Percentiles rank a stretch among this genome's conserved stretches.
Evolutionary conservation across 2,888 invertebrate genomes (phyloP).

Genomic region (Erannis defoliaria): DNA sequence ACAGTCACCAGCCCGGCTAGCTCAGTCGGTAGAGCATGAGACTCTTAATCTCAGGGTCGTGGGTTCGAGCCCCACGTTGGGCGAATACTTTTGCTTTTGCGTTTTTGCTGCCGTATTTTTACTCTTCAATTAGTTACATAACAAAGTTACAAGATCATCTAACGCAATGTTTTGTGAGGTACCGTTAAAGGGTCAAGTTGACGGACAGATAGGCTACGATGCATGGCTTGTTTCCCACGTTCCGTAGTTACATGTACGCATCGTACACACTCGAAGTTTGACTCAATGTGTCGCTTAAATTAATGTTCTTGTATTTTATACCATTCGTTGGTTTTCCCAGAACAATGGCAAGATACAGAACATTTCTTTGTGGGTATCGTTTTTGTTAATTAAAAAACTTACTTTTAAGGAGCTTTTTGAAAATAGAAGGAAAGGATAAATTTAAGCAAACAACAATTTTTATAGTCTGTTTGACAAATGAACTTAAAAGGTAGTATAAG

Average conservation of each 20-base stretch:
- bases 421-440: no score
- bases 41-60: slow-evolving; percentile 89
- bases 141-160: slow-evolving; percentile 51
- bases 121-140: slow-evolving; percentile 14
- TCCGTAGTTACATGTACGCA: slow-evolving; percentile 56
- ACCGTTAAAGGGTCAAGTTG: slow-evolving; percentile 71
- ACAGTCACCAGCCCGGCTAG: slow-evolving; percentile 74
- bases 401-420: no score
- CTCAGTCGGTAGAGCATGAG: slow-evolving; percentile 88
- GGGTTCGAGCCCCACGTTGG: slow-evolving; percentile 89
- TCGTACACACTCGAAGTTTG: slow-evolving; percentile 36
- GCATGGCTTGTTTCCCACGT: slow-evolving; percentile 72
- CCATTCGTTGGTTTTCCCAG: slow-evolving; percentile 19
- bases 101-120: slow-evolving; percentile 26
- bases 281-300: slow-evolving; percentile 21
- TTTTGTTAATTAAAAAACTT: no score
- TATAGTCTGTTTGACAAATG: no score
- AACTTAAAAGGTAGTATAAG: no score
- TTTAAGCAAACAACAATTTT: no score
- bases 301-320: slow-evolving; percentile 23
- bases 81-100: slow-evolving; percentile 61
- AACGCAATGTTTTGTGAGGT: slow-evolving; percentile 60
- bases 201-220: slow-evolving; percentile 62
- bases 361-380: background rate
- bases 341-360: slow-evolving; percentile 23